Base-by-base conservation (phyloP, 2,888 invertebrate species). In the Embidobia sp. region DNA sequence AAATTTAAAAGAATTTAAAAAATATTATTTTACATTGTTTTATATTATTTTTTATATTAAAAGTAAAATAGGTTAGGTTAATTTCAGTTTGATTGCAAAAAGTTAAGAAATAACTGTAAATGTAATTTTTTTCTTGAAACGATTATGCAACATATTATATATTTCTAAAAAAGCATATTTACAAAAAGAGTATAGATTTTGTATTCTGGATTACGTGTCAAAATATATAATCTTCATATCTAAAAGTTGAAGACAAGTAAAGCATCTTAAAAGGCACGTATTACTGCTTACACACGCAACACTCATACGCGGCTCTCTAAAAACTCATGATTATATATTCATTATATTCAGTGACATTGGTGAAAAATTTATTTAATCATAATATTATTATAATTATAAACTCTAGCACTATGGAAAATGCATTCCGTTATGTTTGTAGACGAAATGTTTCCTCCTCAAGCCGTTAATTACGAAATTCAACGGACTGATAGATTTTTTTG, bases 331-430 rank as follows among this genome's bases (percentile, higher is more conserved):
- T 18, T 19, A 48, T 42, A 19, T 13, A 35, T 31, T 31, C 51
- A 51, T 64, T 64, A 64, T 19, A 3, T 8, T 3, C 19, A 49
- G 51, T 64, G 64, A 64, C 64, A 51, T 51, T 42, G 42, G 16
- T 51, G 29, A 51, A 51, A 22, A 31, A 64, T 33, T 10, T 33
- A 42, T 64, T 51, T 51, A 42, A 29, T 33, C 37, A 19, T n/a
- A 7, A 8, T 7, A 19, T 22, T 15, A 42, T 51, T 51, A 64
- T 64, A 33, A 64, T 51, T 51, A 51, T 51, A 29, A 42, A 15
- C 27, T n/a, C 22, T 51, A 18, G 42, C 64, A 22, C 18, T n/a
- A n/a, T 18, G 29, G 19, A 57, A 57, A 57, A 31, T 31, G 29
- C 22, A 10, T 29, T 13, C 57, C 44, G 44, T 55, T 57, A 57